phyloP scores from a whole-genome alignment of 2,113 vertebrate species.

The Beaufortia kweichowensis region DNA sequence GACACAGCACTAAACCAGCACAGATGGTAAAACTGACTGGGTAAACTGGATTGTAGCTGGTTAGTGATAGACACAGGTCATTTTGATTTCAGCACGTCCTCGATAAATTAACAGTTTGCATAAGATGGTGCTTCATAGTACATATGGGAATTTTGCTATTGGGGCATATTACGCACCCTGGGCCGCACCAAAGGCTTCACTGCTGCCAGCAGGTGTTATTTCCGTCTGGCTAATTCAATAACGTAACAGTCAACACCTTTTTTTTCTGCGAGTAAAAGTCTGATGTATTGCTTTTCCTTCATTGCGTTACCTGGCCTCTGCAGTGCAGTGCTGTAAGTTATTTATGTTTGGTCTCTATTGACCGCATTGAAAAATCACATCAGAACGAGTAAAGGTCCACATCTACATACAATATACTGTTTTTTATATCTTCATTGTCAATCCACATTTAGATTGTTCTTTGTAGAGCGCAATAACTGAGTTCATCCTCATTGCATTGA shows the following conservation, averaged over 20 bases:
- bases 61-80: too few relatives aligned
- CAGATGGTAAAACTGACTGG: too few relatives aligned
- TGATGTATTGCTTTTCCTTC: constrained; percentile 27
- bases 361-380: constrained; percentile 31
- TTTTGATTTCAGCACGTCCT: not conserved
- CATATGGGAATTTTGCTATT: not conserved
- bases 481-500: too few relatives aligned
- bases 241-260: constrained; percentile 32
- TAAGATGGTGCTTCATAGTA: not conserved
- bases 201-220: constrained; percentile 43
- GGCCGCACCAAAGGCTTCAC: constrained; percentile 18
- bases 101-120: not conserved
- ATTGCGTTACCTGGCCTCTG: constrained; percentile 18
- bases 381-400: constrained; percentile 15
- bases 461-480: constrained; percentile 9
- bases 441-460: not conserved
- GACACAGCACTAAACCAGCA: too few relatives aligned
- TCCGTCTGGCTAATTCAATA: constrained; percentile 43
- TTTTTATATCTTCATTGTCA: constrained; percentile 7
- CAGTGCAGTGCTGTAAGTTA: constrained; percentile 36
- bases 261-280: not conserved
- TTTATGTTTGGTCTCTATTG: constrained; percentile 37
- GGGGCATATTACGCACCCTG: not conserved
- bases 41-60: too few relatives aligned
- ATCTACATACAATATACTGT: not conserved